Evolutionary conservation across 2,797 vertebrate genomes (phyloP), one percentile per base, ranked within the genome.

Genomic region (Lagodon rhomboides): DNA sequence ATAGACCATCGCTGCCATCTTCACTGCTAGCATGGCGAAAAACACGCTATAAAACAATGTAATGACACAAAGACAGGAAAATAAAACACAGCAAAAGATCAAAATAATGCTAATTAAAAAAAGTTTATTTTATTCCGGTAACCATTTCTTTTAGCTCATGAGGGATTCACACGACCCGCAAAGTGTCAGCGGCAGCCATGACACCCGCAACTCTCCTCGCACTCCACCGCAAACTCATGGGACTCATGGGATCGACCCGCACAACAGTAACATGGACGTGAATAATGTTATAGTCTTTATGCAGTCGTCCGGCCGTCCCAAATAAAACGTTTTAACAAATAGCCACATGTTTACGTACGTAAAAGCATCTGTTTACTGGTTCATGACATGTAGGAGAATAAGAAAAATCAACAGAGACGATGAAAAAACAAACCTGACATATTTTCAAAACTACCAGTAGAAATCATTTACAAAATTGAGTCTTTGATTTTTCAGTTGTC

Each of bases 381-480:
- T 55, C 1, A 63, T 87, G 86, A 86, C 78, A 71, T 63, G 74
- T 86, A 68, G 25, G 59, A 85, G 79, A 74, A 84, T 84, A 90
- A 71, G 77, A 91, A 92, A 89, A 92, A 89, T 82, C 44, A 87
- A 84, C 73, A 89, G 87, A 89, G 84, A 92, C 83, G 38, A 91
- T 83, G 82, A 80, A 82, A 70, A 69, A 86, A 81, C 44, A 86
- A 89, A 83, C 44, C 3, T 30, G 69, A 87, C 74, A 64, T 65
- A 61, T 75, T 87, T 80, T 82, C 65, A 84, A 89, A 93, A 87
- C 87, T 80, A 92, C 87, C 75, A 80, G 85, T 93, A 91, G 81
- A 91, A 91, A 90, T 87, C 61, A 83, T 92, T 89, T 91, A 93
- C 85, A 93, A 94, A 93, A 89, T 66, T 60, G 85, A 82, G 78